Base-by-base conservation (phyloP, 2,888 invertebrate species). In the Theretra japonica region DNA sequence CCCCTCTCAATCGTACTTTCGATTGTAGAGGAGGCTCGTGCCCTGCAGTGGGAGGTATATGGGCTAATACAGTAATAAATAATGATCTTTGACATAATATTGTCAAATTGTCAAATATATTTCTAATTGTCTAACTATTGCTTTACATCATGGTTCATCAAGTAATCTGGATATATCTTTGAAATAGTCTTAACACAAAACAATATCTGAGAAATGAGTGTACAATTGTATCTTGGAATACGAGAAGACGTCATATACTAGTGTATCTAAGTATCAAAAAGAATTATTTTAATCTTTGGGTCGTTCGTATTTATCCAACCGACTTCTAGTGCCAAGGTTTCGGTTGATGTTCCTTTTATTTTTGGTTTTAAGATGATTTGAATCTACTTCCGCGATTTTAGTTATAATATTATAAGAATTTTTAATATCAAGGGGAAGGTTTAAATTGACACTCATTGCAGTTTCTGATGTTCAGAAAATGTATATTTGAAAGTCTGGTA, bases 271-370 rank as follows among this genome's bases (percentile, higher is more conserved):
- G 41, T 65, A 65, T 65, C 65, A 65, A 65, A 65, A 23, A 15
- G 48, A 65, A 65, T 65, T 48, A 65, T 65, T 65, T 65, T 65
- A 65, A 65, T 65, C 65, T 41, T 53, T 65, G 23, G 65, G 23
- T 62, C 62, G 41, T 11, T 62, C 41, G 21, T 65, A 65, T 48
- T 48, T 65, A 65, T 65, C 48, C 41, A 65, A 17, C 62, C 23
- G 65, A 65, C 65, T 23, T 65, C 65, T 23, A 48, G 23, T 48
- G 65, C 65, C 65, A 65, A 65, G 50, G 57, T 58, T 68, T 71
- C 25, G 23, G 21, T 30, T 30, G 50, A 30, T 48, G 7, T 50
- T 25, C 41, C 59, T 70, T 41, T 48, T 70, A 59, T 70, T 59
- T 60, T 70, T 70, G 58, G 41, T 25, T 65, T 65, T 17, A 48